Base-by-base conservation (phyloP, 2,888 invertebrate species). In the Diplolepis rosae region DNA sequence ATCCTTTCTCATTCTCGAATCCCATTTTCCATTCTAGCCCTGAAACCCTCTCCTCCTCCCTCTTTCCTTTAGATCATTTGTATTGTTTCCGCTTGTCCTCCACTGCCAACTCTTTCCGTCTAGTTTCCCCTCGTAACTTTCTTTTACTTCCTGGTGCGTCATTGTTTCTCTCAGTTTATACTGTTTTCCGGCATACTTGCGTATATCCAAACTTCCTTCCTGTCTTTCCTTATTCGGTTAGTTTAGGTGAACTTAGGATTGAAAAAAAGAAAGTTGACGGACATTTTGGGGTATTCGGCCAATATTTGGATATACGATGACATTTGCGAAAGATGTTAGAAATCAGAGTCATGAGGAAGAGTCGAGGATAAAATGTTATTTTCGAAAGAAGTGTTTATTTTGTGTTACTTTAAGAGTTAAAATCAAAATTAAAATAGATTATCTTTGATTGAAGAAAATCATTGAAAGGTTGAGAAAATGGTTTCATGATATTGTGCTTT, bases 21-120 rank as follows among this genome's bases (percentile, higher is more conserved):
- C 75, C 81, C 82, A 79, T 80, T 81, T 82, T 79, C 79, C 81
- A 82, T 82, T 80, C 81, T 80, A 65, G 67, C 50, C 52, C 35
- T 27, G 45, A 45, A 18, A 18, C 22, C 42, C 39, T 11, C 48
- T 18, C 22, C 42, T 30, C 7, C 48, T 18, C 61, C 56, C n/a
- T 30, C 68, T 27, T 65, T 50, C 54, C 68, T 45, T 48, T 18
- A 67, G 56, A 56, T 48, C 48, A 22, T 66, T 42, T 65, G 67
- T 70, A 65, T 73, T 68, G 51, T 65, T 48, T 69, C 65, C 66
- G 61, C 13, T 52, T 5, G 54, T 68, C 69, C 66, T 74, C 50
- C 66, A 68, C 51, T 24, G 9, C 52, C 24, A 54, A 67, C 66
- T 39, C 66, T 67, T 69, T 54, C 54, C 48, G 65, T 74, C 68